Conservation (phyloP, 2,888 invertebrate genomes). For the Phalera bucephala region DNA sequence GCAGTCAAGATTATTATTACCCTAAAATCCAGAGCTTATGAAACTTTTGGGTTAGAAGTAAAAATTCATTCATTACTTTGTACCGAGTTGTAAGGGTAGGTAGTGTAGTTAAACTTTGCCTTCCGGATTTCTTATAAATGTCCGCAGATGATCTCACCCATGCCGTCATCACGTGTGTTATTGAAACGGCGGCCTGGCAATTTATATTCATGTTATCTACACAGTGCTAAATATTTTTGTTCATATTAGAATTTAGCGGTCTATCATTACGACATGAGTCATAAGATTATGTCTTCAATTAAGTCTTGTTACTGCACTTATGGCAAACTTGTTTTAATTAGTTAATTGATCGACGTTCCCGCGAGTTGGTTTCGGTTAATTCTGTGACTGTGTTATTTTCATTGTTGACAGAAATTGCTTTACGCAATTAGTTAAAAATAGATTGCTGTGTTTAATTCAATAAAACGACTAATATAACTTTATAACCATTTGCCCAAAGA, state of each 20-base stretch:
- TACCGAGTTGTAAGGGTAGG: too few relatives aligned
- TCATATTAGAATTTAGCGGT: conserved; percentile 11
- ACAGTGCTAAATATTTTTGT: conserved; percentile 6
- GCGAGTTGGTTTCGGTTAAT: conserved; percentile 16
- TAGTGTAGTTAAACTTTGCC: too few relatives aligned
- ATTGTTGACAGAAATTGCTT: too few relatives aligned
- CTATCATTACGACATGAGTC: conserved; percentile 18
- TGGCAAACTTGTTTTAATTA: conserved; percentile 4
- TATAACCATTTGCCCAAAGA: too few relatives aligned
- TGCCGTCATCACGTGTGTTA: conserved; percentile 24
- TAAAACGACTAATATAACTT: too few relatives aligned
- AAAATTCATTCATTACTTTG: too few relatives aligned
- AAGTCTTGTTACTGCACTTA: conserved; percentile 16
- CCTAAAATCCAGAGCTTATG: too few relatives aligned
- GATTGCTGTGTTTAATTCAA: too few relatives aligned
- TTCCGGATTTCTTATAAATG: conserved; percentile 31
- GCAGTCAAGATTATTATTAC: too few relatives aligned
- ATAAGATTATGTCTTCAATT: conserved; percentile 12
- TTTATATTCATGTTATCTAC: conserved; percentile 2
- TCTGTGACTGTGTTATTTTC: too few relatives aligned
- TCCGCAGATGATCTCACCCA: conserved; percentile 30
- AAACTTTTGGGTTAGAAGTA: too few relatives aligned
- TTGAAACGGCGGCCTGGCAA: conserved; percentile 14
- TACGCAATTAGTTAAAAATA: too few relatives aligned
- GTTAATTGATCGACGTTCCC: conserved; percentile 9